phyloP scores from a whole-genome alignment of 2,113 vertebrate species.

The Physeter macrocephalus region DNA sequence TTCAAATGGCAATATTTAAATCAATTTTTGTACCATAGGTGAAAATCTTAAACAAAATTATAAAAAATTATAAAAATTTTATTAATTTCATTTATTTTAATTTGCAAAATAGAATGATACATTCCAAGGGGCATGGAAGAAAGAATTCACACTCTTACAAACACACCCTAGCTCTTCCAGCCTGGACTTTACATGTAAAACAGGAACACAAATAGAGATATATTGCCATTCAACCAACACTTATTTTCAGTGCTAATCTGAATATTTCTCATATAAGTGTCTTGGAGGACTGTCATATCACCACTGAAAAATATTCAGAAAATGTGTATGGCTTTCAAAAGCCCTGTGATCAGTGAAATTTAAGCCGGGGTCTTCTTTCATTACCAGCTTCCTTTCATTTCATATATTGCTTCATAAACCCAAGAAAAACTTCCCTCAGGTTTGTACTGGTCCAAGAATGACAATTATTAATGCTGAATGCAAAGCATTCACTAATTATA shows the following conservation, averaged over 20 bases:
- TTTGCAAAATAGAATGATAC: not conserved
- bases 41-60: not conserved
- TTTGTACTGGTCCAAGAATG: not conserved
- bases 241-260: not conserved
- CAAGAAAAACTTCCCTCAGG: not conserved
- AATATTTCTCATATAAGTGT: not conserved
- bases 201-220: not conserved
- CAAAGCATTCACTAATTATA: not conserved
- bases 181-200: not conserved
- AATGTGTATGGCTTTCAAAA: not conserved
- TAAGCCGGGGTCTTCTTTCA: not conserved
- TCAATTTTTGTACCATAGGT: not conserved
- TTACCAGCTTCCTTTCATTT: not conserved
- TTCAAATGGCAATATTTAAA: slow-evolving; percentile 15
- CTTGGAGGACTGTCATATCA: not conserved
- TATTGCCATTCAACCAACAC: not conserved
- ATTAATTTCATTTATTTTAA: not conserved
- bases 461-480: not conserved
- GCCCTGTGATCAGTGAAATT: not conserved
- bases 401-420: not conserved
- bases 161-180: not conserved
- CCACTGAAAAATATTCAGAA: not conserved
- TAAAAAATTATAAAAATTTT: not conserved
- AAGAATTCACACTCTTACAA: not conserved
- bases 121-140: not conserved